Evolutionary conservation across 2,113 vertebrate genomes (phyloP), one percentile per base, ranked within the genome.

Genomic region (Leptosomus discolor): DNA sequence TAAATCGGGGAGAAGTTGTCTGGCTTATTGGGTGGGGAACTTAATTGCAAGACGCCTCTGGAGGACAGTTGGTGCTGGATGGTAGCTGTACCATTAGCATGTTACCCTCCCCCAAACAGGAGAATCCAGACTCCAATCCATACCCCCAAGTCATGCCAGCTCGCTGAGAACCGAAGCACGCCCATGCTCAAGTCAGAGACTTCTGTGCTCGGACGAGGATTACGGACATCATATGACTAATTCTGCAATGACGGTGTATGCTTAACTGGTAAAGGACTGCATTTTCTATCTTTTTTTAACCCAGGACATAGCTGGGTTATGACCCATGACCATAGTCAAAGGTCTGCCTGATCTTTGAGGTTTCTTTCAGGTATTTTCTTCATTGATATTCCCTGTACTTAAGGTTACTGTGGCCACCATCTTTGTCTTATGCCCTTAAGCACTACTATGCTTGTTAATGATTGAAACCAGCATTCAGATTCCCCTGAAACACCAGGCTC

Each of bases 241-340:
- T 65, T 94, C 92, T 88, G 65, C 93, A 80, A 9, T 92, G 45
- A 73, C 1, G 4, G 53, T 68, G 4, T 76, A 34, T 54, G 48
- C 84, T 91, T 88, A 92, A 83, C 88, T 73, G 61, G 65, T 79
- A 43, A 73, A 85, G 65, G 48, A 48, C 36, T 80, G 70, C 36
- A 45, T 90, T 91, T 91, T 89, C 69, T 78, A 14, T 85, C 76
- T 78, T 79, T 75, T 88, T 88, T 75, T 81, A 96, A 76, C 53
- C 27, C 74, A 45, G 88, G 85, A 46, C 65, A 22, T 60, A 61
- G 48, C 6, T n/a, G n/a, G n/a, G n/a, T n/a, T n/a, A n/a, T n/a
- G n/a, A n/a, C n/a, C n/a, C n/a, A n/a, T n/a, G n/a, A n/a, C n/a
- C n/a, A n/a, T n/a, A n/a, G 5, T 43, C 84, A 85, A 64, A 95